These are phyloP conservation scores for Tetrapedia diversipes DNA, from an alignment of 2,888 invertebrate species.

Conservation along the genomic window DNA sequence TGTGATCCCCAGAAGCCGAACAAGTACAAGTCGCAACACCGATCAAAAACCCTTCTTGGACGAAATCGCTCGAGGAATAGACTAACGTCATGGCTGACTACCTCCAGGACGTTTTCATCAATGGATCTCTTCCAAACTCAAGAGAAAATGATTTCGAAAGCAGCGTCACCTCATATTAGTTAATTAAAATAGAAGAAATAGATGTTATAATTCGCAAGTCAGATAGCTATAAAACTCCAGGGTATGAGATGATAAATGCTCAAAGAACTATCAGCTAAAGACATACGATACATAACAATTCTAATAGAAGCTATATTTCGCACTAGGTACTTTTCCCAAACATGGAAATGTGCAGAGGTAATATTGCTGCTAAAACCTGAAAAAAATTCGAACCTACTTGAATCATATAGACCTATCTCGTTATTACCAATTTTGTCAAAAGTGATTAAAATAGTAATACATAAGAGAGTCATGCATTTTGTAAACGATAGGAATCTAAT, in stretches of 20 bases:
- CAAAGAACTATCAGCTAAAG: neutral
- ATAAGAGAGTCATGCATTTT: neutral
- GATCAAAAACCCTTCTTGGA: no score
- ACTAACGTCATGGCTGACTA: neutral
- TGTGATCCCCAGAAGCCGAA: no score
- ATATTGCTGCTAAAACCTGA: constrained; percentile 6
- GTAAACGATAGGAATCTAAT: neutral
- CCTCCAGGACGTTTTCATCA: neutral
- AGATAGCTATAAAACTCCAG: no score
- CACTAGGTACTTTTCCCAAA: neutral
- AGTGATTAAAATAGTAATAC: neutral
- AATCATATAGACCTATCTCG: constrained; percentile 1
- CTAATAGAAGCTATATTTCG: constrained; percentile 8
- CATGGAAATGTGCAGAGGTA: constrained; percentile 15
- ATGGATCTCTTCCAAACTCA: neutral
- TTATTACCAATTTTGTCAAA: neutral
- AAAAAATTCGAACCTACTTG: neutral
- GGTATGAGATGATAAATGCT: no score
- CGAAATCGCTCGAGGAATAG: neutral
- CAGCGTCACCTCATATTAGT: no score
- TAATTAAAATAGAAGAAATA: no score
- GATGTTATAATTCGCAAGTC: no score
- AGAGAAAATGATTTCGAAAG: no score
- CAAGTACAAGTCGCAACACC: no score
- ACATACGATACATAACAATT: neutral